Percentiles rank a stretch among this genome's conserved stretches.
Evolutionary conservation across 2,797 vertebrate species (phyloP).

Genomic region (Manis javanica): DNA sequence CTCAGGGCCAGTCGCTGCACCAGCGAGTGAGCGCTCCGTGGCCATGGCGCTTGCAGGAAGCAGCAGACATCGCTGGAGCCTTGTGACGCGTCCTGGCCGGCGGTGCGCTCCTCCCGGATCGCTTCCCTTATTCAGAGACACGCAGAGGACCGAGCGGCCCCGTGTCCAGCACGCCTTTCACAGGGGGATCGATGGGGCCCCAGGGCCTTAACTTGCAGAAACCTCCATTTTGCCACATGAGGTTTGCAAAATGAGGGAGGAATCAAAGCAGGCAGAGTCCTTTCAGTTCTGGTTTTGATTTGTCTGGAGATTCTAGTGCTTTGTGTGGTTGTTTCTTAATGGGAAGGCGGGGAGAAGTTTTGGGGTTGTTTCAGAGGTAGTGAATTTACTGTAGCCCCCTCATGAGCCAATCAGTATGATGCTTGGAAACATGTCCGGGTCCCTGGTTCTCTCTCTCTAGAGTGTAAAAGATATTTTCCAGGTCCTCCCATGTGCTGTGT

Average conservation of each 20-base stretch:
- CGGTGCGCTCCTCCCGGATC: rapidly evolving
- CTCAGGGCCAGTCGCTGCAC: not conserved
- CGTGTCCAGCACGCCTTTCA: rapidly evolving
- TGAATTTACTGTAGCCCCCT: not conserved
- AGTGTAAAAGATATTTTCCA: not conserved
- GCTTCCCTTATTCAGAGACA: not conserved
- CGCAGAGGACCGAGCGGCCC: too few relatives aligned
- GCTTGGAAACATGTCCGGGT: not conserved
- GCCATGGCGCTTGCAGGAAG: too few relatives aligned
- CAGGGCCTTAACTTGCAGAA: rapidly evolving
- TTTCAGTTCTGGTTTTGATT: rapidly evolving
- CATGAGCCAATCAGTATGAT: not conserved
- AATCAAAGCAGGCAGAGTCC: rapidly evolving
- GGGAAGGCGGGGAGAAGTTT: not conserved
- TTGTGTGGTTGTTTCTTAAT: not conserved
- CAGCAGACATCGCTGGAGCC: not conserved
- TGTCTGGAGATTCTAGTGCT: rapidly evolving
- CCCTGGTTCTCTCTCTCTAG: not conserved
- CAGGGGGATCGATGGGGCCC: rapidly evolving
- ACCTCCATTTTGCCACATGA: too few relatives aligned
- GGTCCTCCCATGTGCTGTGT: not conserved
- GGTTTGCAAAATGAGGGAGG: not conserved
- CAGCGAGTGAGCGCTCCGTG: rapidly evolving
- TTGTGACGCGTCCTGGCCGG: rapidly evolving
- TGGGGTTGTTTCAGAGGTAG: rapidly evolving